These are phyloP conservation scores for Antheraea yamamai DNA, from an alignment of 2,888 invertebrate species.

Conservation along the genomic window DNA sequence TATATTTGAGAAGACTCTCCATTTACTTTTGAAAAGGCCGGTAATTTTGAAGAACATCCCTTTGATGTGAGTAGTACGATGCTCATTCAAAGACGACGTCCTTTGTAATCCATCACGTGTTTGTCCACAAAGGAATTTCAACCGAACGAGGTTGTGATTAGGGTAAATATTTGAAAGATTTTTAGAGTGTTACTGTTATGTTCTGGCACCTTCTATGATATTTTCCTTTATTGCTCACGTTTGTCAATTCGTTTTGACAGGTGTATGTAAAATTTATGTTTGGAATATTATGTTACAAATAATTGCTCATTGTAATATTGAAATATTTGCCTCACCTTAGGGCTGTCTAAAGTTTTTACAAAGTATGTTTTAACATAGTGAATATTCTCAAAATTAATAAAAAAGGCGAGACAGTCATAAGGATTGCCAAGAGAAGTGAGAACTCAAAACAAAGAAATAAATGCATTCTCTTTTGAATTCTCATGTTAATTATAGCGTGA, in stretches of 20 bases:
- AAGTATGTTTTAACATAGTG: too few relatives aligned
- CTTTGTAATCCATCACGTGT: constrained; percentile 26
- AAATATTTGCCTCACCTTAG: not conserved
- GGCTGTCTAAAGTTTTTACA: too few relatives aligned
- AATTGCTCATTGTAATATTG: not conserved
- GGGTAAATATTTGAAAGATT: constrained; percentile 22
- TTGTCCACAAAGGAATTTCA: constrained; percentile 18
- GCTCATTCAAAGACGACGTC: constrained; percentile 29
- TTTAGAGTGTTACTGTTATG: constrained; percentile 2
- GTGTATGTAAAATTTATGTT: constrained; percentile 15
- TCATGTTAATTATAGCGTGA: too few relatives aligned
- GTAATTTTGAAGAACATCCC: constrained; percentile 36
- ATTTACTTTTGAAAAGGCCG: constrained; percentile 21
- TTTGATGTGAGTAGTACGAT: constrained; percentile 13
- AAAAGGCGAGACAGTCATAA: too few relatives aligned
- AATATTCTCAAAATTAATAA: too few relatives aligned
- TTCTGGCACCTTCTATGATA: constrained; percentile 31
- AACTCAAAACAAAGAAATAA: too few relatives aligned
- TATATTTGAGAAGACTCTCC: not conserved
- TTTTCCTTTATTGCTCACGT: constrained; percentile 37
- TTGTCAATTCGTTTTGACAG: constrained; percentile 26
- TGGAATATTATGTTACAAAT: not conserved
- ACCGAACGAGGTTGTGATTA: not conserved
- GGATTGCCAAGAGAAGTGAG: too few relatives aligned
- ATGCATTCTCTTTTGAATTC: too few relatives aligned